Evolutionary conservation across 1,140 invertebrate species (phyloP).

Genomic region (Micrasema longulum): DNA sequence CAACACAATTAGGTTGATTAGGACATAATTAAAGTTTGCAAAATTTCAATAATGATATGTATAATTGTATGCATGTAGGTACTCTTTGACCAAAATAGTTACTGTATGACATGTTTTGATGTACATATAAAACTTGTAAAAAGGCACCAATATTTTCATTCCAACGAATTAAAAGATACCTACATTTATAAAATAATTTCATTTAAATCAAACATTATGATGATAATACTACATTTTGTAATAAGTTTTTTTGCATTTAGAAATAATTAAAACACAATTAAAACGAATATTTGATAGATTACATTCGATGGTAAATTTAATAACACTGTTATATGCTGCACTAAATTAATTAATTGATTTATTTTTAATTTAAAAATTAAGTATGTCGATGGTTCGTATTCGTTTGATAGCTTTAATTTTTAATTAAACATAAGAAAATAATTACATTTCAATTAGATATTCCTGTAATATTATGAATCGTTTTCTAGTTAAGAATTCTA

Average conservation of each 20-base stretch:
- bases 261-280: slow-evolving; percentile 9
- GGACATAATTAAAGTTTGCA: too few species aligned
- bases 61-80: too few species aligned
- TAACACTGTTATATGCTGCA: slow-evolving; percentile 44
- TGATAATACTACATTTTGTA: too few species aligned
- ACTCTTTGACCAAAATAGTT: too few species aligned
- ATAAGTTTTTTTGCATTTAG: background rate
- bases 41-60: too few species aligned
- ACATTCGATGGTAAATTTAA: background rate
- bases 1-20: too few species aligned
- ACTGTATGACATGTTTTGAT: too few species aligned
- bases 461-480: background rate
- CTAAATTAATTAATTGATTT: slow-evolving; percentile 16
- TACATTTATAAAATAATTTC: background rate
- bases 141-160: slow-evolving; percentile 10
- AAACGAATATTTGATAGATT: slow-evolving; percentile 20
- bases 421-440: background rate
- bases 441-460: background rate
- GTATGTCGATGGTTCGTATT: background rate
- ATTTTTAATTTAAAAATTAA: too few species aligned
- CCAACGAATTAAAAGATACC: slow-evolving; percentile 19
- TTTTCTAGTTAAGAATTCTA: too few species aligned
- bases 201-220: background rate
- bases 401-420: slow-evolving; percentile 27
- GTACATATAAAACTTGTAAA: too few species aligned